phyloP scores from a whole-genome alignment of 2,797 vertebrate genomes.

The Pyrocephalus nanus region DNA sequence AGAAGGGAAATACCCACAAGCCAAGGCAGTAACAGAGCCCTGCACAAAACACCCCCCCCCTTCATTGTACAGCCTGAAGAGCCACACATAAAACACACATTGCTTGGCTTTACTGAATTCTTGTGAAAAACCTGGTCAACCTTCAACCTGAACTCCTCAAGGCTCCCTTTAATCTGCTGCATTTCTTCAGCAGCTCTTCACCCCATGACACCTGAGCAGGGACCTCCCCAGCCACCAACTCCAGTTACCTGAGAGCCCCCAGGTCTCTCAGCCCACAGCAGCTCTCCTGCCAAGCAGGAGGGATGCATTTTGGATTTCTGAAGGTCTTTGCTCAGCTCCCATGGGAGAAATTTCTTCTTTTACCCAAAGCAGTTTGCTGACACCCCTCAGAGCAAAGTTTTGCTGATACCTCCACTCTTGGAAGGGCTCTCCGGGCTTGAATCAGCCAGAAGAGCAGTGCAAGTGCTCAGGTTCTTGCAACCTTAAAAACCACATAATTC shows the following conservation, averaged over 20 bases:
- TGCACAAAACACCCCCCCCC: neutral
- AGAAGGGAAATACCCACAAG: neutral
- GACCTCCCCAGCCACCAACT: neutral
- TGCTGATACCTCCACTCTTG: neutral
- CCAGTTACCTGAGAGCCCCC: neutral
- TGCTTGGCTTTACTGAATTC: neutral
- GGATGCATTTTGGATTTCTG: neutral
- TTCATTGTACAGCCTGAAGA: accelerated
- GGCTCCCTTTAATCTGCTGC: neutral
- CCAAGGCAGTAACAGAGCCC: neutral
- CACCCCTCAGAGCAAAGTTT: neutral
- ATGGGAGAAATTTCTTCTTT: neutral
- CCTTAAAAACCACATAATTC: constrained; percentile 14
- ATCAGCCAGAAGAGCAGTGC: neutral
- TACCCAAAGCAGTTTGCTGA: neutral
- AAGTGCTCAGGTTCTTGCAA: neutral
- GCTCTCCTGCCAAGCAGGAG: neutral
- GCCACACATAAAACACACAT: neutral
- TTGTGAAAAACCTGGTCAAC: neutral
- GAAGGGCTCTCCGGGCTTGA: neutral
- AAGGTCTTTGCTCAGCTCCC: neutral
- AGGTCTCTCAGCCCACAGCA: neutral
- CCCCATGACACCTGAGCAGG: too few relatives aligned
- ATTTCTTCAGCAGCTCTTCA: neutral
- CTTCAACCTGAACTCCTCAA: neutral